Evolutionary conservation across 2,888 invertebrate species (phyloP).

Genomic region (Lithophane semibrunnea): DNA sequence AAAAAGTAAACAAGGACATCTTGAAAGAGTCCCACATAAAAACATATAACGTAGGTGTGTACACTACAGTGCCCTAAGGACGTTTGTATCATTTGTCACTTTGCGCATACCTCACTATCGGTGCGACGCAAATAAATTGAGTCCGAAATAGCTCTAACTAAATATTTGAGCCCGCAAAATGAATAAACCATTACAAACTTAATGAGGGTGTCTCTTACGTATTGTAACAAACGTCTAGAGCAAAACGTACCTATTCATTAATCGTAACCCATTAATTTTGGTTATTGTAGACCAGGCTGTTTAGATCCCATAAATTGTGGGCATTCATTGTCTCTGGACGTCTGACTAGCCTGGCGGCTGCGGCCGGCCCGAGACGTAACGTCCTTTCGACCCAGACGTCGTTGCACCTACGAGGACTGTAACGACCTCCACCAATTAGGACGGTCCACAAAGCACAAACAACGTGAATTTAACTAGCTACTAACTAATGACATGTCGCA

Average conservation of each 20-base stretch:
- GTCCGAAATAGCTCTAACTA: constrained; percentile 19
- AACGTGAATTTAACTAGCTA: constrained; percentile 37
- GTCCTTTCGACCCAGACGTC: constrained; percentile 55
- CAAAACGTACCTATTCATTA: constrained; percentile 38
- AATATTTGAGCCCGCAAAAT: constrained; percentile 43
- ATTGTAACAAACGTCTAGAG: constrained; percentile 39
- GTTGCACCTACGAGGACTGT: constrained; percentile 35
- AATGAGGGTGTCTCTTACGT: constrained; percentile 28
- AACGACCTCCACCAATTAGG: constrained; percentile 30
- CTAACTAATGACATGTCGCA: constrained; percentile 47
- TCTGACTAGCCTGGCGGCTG: constrained; percentile 15
- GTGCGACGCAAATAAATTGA: constrained; percentile 36
- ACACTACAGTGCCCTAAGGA: constrained; percentile 8
- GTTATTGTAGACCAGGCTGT: constrained; percentile 30
- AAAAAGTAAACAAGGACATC: constrained; percentile 26
- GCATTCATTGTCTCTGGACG: constrained; percentile 16
- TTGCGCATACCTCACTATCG: constrained; percentile 9
- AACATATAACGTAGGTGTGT: constrained; percentile 11
- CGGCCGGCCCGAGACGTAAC: constrained; percentile 8
- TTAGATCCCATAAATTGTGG: constrained; percentile 47
- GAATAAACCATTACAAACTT: constrained; percentile 19
- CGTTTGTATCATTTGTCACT: constrained; percentile 24
- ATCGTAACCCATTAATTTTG: constrained; percentile 52
- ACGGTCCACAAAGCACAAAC: constrained; percentile 38
- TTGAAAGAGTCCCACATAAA: constrained; percentile 5